Percentiles rank a stretch among this genome's conserved stretches.
phyloP scores from a whole-genome alignment of 1,140 invertebrate genomes.

The Notospermus geniculatus region DNA sequence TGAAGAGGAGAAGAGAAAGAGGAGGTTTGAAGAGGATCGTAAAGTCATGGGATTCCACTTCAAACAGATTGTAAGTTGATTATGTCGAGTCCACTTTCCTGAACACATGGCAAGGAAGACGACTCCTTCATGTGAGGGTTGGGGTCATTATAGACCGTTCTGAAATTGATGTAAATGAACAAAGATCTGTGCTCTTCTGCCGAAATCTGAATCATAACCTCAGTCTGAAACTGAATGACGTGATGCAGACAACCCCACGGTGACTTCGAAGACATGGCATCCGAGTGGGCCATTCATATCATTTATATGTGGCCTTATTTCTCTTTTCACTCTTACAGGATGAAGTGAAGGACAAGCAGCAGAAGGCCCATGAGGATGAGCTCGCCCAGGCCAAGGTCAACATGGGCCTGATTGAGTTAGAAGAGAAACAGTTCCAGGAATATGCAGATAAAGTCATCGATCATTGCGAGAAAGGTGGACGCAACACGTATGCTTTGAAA shows the following conservation, averaged over 20 bases:
- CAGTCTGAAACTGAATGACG: no score
- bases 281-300: no score
- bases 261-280: no score
- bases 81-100: neutral
- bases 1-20: slow-evolving; percentile 43
- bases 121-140: no score
- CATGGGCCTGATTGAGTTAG: slow-evolving; percentile 40
- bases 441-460: slow-evolving; percentile 53
- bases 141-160: no score
- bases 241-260: no score
- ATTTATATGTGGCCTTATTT: no score
- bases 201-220: no score
- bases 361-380: slow-evolving; percentile 26
- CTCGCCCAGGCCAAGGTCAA: slow-evolving; percentile 45
- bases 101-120: no score
- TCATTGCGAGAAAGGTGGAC: slow-evolving; percentile 49
- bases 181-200: no score
- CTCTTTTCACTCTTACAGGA: slow-evolving; percentile 6
- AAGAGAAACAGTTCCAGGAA: slow-evolving; percentile 54
- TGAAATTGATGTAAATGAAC: no score
- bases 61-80: slow-evolving; percentile 42
- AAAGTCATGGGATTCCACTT: slow-evolving; percentile 36
- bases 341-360: slow-evolving; percentile 21
- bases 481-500: slow-evolving; percentile 50
- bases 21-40: slow-evolving; percentile 32